These are phyloP conservation scores for Melangyna quadrimaculata DNA, from an alignment of 2,888 invertebrate genomes.

Conservation along the genomic window DNA sequence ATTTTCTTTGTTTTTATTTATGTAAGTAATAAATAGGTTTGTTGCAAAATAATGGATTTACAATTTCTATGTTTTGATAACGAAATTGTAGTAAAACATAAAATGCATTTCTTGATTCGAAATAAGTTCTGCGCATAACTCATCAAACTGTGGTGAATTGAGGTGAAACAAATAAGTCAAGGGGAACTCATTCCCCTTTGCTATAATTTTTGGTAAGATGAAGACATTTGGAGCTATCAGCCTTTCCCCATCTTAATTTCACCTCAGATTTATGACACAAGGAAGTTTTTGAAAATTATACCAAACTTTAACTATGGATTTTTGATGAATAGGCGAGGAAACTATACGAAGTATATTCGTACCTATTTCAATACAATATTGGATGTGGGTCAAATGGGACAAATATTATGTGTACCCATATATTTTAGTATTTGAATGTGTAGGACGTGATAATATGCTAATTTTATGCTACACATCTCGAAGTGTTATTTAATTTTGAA, in stretches of 20 bases:
- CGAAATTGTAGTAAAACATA: not conserved
- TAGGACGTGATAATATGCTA: not conserved
- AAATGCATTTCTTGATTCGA: not conserved
- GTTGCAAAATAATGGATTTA: not conserved
- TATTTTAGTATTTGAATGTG: not conserved
- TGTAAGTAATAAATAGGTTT: too few species aligned
- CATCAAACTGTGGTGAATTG: not conserved
- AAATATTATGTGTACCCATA: not conserved
- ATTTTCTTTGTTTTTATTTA: not conserved
- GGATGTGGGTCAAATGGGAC: not conserved
- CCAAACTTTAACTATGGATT: not conserved
- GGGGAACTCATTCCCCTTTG: slow-evolving; percentile 33
- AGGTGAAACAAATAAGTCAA: not conserved
- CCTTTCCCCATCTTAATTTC: slow-evolving; percentile 1
- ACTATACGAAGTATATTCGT: not conserved
- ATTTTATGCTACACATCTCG: not conserved
- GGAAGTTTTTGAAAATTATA: not conserved
- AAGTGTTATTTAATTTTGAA: not conserved
- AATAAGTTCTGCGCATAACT: slow-evolving; percentile 23
- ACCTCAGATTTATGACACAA: slow-evolving; percentile 2
- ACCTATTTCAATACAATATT: not conserved
- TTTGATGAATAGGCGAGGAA: not conserved
- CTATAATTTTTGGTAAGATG: slow-evolving; percentile 36
- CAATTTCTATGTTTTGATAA: slow-evolving; percentile 46
- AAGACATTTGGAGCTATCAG: not conserved